Evolutionary conservation across 2,797 vertebrate genomes (phyloP), one percentile per base, ranked within the genome.

Genomic region (Sebastes dallii): DNA sequence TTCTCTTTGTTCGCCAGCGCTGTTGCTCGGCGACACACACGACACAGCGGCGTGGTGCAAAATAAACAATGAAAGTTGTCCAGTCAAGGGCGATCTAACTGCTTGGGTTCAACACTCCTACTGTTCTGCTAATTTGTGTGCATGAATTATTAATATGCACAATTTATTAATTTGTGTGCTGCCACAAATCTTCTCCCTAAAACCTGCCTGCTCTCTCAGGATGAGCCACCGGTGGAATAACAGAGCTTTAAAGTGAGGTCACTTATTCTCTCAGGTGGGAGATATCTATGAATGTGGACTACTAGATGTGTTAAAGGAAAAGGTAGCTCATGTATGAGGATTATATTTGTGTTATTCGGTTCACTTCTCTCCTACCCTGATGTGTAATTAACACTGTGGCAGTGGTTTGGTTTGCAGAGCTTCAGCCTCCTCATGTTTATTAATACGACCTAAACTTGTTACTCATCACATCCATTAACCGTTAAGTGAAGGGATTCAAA

Each of bases 131-230:
- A 24, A 62, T 77, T 30, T 78, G 55, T 66, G 24, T 66, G 50
- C 22, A 75, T 83, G 69, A 84, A 88, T 72, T 74, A 78, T 75
- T 78, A 13, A 84, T 78, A 32, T 14, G 36, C 32, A 59, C 25
- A n/a, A 3, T 74, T 71, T 36, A 77, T 68, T 76, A 52, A 78
- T 73, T 66, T 68, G 20, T 52, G 34, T 61, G 52, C 61, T 5
- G 65, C 30, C 46, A 42, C 12, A 75, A 66, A 32, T 14, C 4
- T 7, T 25, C 4, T 67, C 27, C 20, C n/a, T 50, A 54, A 52
- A 46, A 34, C 32, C 6, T 66, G 20, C 27, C 56, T 36, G 8
- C 46, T 81, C 56, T 74, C 52, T 77, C 36, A 59, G 52, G 54
- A 64, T 66, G 61, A 75, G 50, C 32, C 30, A 52, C 50, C 52